Evolutionary conservation across 2,888 invertebrate species (phyloP), one percentile per base, ranked within the genome.

Genomic region (Disparrhopalites patrizii): DNA sequence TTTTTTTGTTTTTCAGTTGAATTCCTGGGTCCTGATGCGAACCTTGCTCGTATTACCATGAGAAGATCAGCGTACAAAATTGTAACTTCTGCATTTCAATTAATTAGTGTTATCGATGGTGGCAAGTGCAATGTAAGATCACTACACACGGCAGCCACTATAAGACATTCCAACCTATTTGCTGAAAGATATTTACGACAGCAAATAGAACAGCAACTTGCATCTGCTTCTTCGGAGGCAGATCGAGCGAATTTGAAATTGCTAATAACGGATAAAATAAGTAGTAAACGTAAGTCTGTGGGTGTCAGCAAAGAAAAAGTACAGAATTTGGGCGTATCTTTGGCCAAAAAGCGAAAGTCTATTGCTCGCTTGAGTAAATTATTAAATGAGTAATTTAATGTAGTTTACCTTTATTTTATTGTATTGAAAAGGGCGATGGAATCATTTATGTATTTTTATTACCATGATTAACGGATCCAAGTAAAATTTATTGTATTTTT

Each of bases 31-130:
- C 36, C 65, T 10, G 65, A 65, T 1, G 50, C 65, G n/a, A 31
- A 28, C 27, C n/a, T 65, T 13, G 65, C 65, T 5, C 57, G 65
- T n/a, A 47, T 65, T 3, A 57, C 65, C 8, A 65, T 65, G 65
- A 20, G 57, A 51, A 65, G 65, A 27, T 65, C 65, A 15, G 57
- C 65, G 18, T 65, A 65, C 38, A 65, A 51, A 58, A 58, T 65
- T 25, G 58, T 65, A 1, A 51, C 31, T 1, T 65, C 65, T 2
- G 57, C 65, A 23, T 23, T 65, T 1, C 65, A 65, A 36, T 23
- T 65, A 2, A 33, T 65, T 3, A 58, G 50, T 1, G 51, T 65
- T 7, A 23, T 65, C 3, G 58, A 57, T 18, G 65, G 65, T 10
- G 30, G 50, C 8, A 57, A 58, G 28, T 38, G 47, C 2, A 43